A percentile compares a stretch with the other conserved stretches of the same genome.
phyloP scores from a whole-genome alignment of 2,113 vertebrate genomes.

The Amphiprion percula region DNA sequence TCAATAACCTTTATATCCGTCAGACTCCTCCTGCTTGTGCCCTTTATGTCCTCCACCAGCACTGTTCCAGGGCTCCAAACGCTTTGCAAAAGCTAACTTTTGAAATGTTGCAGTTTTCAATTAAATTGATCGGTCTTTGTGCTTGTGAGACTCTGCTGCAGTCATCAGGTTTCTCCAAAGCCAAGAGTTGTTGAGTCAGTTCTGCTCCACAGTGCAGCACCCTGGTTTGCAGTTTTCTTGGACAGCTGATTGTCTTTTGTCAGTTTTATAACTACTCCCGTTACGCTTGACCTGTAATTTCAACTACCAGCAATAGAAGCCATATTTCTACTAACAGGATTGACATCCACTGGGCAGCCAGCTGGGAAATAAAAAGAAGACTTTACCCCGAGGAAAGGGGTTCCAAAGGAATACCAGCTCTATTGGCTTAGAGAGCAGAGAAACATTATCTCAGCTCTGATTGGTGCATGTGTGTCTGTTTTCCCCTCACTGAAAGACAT shows the following conservation, averaged over 20 bases:
- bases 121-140: conserved; percentile 6
- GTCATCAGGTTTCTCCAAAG: conserved; percentile 6
- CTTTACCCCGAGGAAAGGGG: conserved; percentile 35
- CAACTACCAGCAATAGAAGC: conserved; percentile 33
- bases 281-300: conserved; percentile 55
- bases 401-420: conserved; percentile 20
- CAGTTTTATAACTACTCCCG: conserved; percentile 48
- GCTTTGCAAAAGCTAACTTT: conserved; percentile 17
- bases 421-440: conserved; percentile 20
- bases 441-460: not conserved
- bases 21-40: conserved; percentile 29
- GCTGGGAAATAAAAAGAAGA: conserved; percentile 54
- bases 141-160: not conserved
- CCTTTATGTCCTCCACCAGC: conserved; percentile 32
- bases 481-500: conserved; percentile 9
- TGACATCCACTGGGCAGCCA: conserved; percentile 53
- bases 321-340: conserved; percentile 57
- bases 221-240: conserved; percentile 44
- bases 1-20: conserved; percentile 43
- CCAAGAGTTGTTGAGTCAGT: not conserved
- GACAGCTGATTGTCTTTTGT: conserved; percentile 21
- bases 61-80: not conserved
- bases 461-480: conserved; percentile 10
- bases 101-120: conserved; percentile 23
- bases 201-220: not conserved